A percentile compares a stretch with the other conserved stretches of the same genome.
These are phyloP conservation scores for Istiophorus platypterus DNA, from an alignment of 2,113 vertebrate species.

Conservation along the genomic window DNA sequence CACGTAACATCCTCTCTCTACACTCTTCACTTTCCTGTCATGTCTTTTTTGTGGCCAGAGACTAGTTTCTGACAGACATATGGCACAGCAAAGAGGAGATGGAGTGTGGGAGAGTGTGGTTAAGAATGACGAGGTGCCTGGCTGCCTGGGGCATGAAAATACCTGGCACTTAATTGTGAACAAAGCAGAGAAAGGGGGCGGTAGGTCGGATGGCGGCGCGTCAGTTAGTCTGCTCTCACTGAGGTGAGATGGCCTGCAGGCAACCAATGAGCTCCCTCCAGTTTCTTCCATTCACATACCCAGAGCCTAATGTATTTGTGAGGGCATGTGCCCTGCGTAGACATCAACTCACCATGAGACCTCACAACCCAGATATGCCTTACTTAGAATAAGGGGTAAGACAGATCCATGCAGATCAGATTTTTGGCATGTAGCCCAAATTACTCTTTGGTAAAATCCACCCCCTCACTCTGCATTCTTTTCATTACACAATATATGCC, in stretches of 20 bases:
- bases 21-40: conserved; percentile 14
- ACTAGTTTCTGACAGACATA: conserved; percentile 47
- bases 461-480: background rate
- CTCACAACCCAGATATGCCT: conserved; percentile 48
- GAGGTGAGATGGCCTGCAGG: conserved; percentile 41
- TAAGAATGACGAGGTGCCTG: conserved; percentile 35
- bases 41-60: conserved; percentile 30
- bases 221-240: conserved; percentile 58
- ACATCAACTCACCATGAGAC: conserved; percentile 18
- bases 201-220: background rate
- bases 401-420: conserved; percentile 9
- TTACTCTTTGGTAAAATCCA: conserved; percentile 26
- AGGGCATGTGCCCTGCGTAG: background rate
- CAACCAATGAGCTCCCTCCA: background rate
- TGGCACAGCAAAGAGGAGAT: conserved; percentile 36
- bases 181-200: conserved; percentile 25
- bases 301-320: background rate
- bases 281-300: background rate
- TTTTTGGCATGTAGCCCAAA: conserved; percentile 24
- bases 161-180: conserved; percentile 59
- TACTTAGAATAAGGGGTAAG: conserved; percentile 6
- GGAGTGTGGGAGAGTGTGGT: conserved; percentile 52
- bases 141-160: conserved; percentile 1
- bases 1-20: background rate
- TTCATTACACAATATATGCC: background rate